Conservation (phyloP, 2,888 invertebrate species). For the Drosophila mimica region DNA sequence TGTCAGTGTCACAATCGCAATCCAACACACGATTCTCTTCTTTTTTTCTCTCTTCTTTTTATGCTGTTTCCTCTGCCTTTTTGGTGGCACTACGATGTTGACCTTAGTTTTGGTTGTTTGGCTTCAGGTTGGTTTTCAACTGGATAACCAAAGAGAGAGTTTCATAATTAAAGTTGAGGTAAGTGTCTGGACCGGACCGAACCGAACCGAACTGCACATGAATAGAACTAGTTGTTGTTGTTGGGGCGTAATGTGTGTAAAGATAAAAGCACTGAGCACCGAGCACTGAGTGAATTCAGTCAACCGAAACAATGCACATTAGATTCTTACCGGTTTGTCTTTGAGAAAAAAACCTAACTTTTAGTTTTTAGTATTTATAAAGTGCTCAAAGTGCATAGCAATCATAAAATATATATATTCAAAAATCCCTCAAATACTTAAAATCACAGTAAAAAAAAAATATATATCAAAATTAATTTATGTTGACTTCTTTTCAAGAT, state of each 20-base stretch:
- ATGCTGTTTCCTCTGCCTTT: neutral
- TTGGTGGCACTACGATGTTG: constrained; percentile 27
- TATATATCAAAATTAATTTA: neutral
- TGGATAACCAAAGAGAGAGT: constrained; percentile 28
- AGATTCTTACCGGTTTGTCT: neutral
- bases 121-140: constrained; percentile 18
- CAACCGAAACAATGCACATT: constrained; percentile 8
- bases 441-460: neutral
- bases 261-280: neutral
- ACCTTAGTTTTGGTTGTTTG: constrained; percentile 33
- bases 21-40: constrained; percentile 5
- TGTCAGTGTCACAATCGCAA: constrained; percentile 10
- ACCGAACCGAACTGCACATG: neutral
- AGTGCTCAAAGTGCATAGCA: neutral
- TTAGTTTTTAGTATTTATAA: neutral
- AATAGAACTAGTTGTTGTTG: constrained; percentile 15
- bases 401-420: neutral
- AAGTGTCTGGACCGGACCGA: neutral
- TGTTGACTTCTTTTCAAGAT: neutral
- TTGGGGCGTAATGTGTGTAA: neutral
- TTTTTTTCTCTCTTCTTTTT: neutral
- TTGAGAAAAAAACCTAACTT: neutral
- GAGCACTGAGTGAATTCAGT: constrained; percentile 4
- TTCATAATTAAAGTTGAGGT: constrained; percentile 47
- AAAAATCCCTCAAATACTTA: neutral